Percentiles rank a stretch among this genome's conserved stretches.
Evolutionary conservation across 2,113 vertebrate genomes (phyloP).

Genomic region (Microtus oregoni): DNA sequence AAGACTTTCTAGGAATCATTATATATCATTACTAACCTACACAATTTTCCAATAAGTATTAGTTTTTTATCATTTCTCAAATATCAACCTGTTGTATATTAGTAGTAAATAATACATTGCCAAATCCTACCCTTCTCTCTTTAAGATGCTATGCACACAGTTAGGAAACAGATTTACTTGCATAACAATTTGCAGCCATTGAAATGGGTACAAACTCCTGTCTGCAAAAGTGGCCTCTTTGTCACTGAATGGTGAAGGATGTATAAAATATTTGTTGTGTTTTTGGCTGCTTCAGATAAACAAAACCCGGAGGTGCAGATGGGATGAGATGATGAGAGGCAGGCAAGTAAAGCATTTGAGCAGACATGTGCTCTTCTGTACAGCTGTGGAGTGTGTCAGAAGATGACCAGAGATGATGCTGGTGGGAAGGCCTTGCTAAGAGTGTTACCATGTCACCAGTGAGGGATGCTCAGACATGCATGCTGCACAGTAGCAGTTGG

Average conservation of each 20-base stretch:
- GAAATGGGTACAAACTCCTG: background rate
- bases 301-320: background rate
- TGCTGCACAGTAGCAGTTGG: background rate
- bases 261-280: background rate
- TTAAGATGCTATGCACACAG: background rate
- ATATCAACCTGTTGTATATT: background rate
- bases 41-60: background rate
- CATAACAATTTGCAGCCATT: background rate
- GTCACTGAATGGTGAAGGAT: background rate
- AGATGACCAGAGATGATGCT: background rate
- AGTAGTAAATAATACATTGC: background rate
- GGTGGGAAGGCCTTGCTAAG: background rate
- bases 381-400: background rate
- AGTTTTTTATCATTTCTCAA: slow-evolving; percentile 14
- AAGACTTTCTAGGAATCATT: background rate
- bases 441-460: fast-evolving
- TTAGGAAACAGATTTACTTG: background rate
- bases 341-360: background rate
- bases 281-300: background rate
- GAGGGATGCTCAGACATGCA: background rate
- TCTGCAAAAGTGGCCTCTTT: background rate
- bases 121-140: background rate
- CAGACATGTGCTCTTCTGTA: background rate
- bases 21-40: background rate
- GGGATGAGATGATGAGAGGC: background rate